Base-by-base conservation (phyloP, 2,113 vertebrate genomes). In the Pterocles gutturalis region DNA sequence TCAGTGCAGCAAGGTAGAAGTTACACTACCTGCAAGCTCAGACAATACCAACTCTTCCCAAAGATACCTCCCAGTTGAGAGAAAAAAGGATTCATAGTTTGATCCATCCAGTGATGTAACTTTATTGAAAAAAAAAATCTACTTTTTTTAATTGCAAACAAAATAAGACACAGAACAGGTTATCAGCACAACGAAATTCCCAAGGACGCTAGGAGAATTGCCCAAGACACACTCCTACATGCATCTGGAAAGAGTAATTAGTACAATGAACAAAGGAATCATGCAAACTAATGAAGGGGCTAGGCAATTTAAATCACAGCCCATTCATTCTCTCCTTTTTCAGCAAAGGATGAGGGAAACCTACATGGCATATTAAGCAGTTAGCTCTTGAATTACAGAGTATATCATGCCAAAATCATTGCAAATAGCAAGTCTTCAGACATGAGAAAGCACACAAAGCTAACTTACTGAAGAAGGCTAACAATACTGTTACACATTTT, bases 281-380 rank as follows among this genome's bases (percentile, higher is more conserved):
- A 41, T n/a, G 60, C 64, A 92, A 86, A 81, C 71, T 81, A 90
- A 64, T 45, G 69, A 93, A 88, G 64, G 75, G 79, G 64, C 51
- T 66, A 15, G 25, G 57, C 72, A 86, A 71, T 64, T 93, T 55
- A 70, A 92, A 81, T 81, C 67, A 84, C 57, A 83, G 80, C 12
- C 79, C 58, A 90, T 92, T 93, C 92, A 96, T 29, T 54, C 64
- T 48, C 51, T 76, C 26, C 17, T 43, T 93, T 86, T 77, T 55
- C 75, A 90, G 83, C 62, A 66, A 66, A 75, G 53, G 78, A 71
- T 51, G 75, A 66, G 79, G 86, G 72, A 87, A 96, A 75, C 80
- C 43, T 33, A 51, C 46, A 9, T 3, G 5, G 92, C 90, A 96
- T 94, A 81, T 49, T 90, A 97, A 97, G 54, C 43, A 94, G 92